Evolutionary conservation across 1,140 invertebrate genomes (phyloP), one percentile per base, ranked within the genome.

Genomic region (Littorina saxatilis): DNA sequence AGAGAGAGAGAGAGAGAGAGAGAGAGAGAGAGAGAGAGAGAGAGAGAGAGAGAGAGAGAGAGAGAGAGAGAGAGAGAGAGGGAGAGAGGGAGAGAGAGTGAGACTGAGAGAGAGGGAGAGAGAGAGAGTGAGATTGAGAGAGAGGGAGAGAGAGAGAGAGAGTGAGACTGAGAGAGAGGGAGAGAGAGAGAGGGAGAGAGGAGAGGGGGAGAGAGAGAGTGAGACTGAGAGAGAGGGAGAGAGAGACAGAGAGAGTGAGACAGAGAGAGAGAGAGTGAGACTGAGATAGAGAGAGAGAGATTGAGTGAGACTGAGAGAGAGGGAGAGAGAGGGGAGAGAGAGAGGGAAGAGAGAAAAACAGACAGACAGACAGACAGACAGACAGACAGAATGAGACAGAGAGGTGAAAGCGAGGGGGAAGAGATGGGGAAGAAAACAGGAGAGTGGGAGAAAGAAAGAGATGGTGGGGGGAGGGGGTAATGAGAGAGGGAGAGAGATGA

Each of bases 61-160:
- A 58, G 55, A 58, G 55, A 58, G 55, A 58, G 55, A 58, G 55
- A 58, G 55, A 58, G 55, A 58, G 55, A 58, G 55, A 58, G 55
- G n/a, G 55, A 58, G 17, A 58, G 55, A 58, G 55, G n/a, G 55
- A 58, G 55, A 58, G 55, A 58, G 55, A 58, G 55, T 13, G 55
- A 58, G 55, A 58, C 9, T 13, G 55, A 58, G 55, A 58, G 61
- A 63, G 32, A 23, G 15, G 5, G 15, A 11, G 29, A 4, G 29
- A 13, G 29, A 4, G 27, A 13, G 29, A 13, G 29, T 27, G 29
- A 32, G 29, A 13, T 15, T 20, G 55, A 4, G 55, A 4, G 55
- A 4, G 55, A 4, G 55, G 55, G 7, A 23, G 7, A 23, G 55
- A 4, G 55, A 4, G 55, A 13, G 61, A 0, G 5, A 27, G 29